phyloP scores from a whole-genome alignment of 2,797 vertebrate species.

The Pangasius mekongensis region DNA sequence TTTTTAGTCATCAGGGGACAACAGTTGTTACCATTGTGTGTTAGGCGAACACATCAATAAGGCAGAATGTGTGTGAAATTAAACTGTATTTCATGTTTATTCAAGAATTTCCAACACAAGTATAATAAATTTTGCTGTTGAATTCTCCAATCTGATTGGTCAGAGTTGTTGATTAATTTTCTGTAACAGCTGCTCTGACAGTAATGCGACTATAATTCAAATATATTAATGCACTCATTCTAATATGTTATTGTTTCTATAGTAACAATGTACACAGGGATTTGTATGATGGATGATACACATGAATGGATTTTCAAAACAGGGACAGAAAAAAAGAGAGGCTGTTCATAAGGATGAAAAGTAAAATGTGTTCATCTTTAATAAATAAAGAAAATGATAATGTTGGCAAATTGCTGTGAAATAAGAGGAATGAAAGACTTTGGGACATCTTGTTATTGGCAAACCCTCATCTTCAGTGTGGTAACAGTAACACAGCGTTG shows the following conservation, averaged over 20 bases:
- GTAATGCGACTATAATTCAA: not conserved
- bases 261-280: not conserved
- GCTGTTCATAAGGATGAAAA: not conserved
- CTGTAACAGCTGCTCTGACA: not conserved
- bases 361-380: not conserved
- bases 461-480: not conserved
- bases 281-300: not conserved
- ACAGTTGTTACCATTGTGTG: not conserved
- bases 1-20: conserved; percentile 1
- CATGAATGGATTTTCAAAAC: not conserved
- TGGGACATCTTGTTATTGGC: not conserved
- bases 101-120: not conserved
- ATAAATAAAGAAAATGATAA: not conserved
- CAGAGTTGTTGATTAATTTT: not conserved
- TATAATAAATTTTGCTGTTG: not conserved
- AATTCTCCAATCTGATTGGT: not conserved
- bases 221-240: not conserved
- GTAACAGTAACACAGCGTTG: not conserved
- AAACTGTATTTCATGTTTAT: not conserved
- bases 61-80: not conserved
- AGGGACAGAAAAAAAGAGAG: too few species aligned
- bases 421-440: not conserved
- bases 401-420: not conserved
- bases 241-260: not conserved
- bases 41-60: not conserved